phyloP scores from a whole-genome alignment of 2,797 vertebrate genomes.

The Phataginus tetradactyla region DNA sequence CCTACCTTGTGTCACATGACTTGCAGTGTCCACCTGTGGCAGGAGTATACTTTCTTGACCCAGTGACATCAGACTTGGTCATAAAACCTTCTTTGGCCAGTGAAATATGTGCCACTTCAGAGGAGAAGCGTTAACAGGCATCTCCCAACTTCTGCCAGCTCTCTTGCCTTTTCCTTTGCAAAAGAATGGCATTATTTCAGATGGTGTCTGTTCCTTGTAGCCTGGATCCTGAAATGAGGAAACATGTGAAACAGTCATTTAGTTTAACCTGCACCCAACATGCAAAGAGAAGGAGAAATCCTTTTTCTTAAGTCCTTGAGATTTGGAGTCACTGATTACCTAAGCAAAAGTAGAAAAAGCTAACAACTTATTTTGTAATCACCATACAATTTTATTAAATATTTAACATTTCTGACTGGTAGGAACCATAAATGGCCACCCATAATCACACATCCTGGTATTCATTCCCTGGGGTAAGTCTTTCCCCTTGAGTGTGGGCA shows the following conservation, averaged over 20 bases:
- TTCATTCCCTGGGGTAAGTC: neutral
- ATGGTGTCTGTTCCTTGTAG: neutral
- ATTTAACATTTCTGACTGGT: neutral
- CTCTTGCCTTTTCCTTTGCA: neutral
- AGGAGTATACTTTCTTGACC: neutral
- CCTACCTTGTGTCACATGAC: neutral
- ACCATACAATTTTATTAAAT: neutral
- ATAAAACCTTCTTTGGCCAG: neutral
- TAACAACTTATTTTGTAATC: neutral
- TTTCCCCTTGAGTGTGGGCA: neutral
- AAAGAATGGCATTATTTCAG: neutral
- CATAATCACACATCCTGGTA: neutral
- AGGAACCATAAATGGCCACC: neutral
- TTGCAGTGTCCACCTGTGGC: neutral
- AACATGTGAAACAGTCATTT: neutral
- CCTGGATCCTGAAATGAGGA: neutral
- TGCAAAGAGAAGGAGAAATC: neutral
- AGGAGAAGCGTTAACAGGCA: neutral
- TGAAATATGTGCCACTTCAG: neutral
- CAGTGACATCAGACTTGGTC: neutral
- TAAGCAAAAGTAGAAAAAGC: neutral
- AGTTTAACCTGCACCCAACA: neutral
- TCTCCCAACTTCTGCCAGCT: neutral
- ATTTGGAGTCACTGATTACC: neutral
- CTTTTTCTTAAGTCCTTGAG: neutral